phyloP scores from a whole-genome alignment of 2,113 vertebrate species.

The Candoia aspera region DNA sequence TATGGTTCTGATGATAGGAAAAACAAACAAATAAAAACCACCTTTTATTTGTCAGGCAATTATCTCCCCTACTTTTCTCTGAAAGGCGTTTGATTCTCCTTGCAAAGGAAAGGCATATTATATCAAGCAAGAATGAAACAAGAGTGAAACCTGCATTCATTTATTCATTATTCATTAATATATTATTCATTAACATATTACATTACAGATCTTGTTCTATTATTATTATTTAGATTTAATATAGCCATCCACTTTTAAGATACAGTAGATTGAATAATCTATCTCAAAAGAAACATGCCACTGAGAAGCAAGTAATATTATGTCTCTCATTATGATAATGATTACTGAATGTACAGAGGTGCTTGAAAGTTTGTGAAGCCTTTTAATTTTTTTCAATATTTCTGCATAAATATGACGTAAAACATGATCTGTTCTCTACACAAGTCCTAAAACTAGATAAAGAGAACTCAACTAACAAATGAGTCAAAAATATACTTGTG shows the following conservation, averaged over 20 bases:
- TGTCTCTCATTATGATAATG: not conserved
- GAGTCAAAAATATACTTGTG: not conserved
- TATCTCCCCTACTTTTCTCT: not conserved
- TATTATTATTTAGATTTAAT: not conserved
- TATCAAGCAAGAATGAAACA: not conserved
- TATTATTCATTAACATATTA: not conserved
- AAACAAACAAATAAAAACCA: not conserved
- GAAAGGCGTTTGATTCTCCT: not conserved
- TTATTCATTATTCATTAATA: not conserved
- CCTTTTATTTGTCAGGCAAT: not conserved
- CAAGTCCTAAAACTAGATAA: not conserved
- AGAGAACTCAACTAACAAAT: not conserved
- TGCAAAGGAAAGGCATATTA: not conserved
- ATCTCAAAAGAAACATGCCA: not conserved
- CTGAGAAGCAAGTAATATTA: not conserved
- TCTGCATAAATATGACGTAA: not conserved
- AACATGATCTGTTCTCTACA: not conserved
- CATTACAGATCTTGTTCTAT: not conserved
- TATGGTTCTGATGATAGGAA: not conserved
- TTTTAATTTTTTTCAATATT: not conserved
- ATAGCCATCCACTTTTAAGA: not conserved
- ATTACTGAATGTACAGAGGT: not conserved
- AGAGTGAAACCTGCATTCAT: not conserved
- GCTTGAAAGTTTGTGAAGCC: not conserved
- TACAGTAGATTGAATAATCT: not conserved